Base-by-base conservation (phyloP, 2,888 invertebrate species). In the Acanthococcus lagerstroemiae region DNA sequence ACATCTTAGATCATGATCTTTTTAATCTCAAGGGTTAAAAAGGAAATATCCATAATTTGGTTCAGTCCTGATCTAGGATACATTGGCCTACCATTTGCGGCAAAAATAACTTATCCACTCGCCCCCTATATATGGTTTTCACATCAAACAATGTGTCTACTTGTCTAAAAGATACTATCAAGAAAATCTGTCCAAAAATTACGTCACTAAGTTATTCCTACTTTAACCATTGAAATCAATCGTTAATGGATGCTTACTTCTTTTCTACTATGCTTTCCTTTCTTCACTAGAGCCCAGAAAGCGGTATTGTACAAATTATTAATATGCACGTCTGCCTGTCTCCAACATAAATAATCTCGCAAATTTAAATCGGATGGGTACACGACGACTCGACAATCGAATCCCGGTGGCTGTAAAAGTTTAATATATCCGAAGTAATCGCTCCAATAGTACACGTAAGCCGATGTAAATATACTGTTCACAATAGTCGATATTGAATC, bases 231-330 rank as follows among this genome's bases (percentile, higher is more conserved):
- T n/a, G n/a, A n/a, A n/a, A n/a, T n/a, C 1, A 37, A 37, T 37
- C 3, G 37, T 3, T 2, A 1, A n/a, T 37, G n/a, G n/a, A 2
- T n/a, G n/a, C 48, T 55, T 55, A 65, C 65, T 24, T 65, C 44
- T 12, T 27, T 27, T 25, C 52, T 55, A 30, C 19, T 19, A 26
- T 65, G 48, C 44, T 55, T 65, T 25, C 65, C 65, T 74, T 85
- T 83, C 67, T 86, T 79, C 4, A 96, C 85, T 60, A 97, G 79
- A 72, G 84, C 85, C 96, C 96, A 96, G 79, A 97, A 97, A 68
- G 89, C 84, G 4, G 96, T 96, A 74, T 97, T 97, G 73, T 97
- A 95, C 69, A 97, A 80, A 80, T 97, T 97, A 76, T 97, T 97
- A 22, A 97, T 87, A 75, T 97, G 96, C 65, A 93, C 90, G 78